Evolutionary conservation across 2,797 vertebrate genomes (phyloP), one percentile per base, ranked within the genome.

Genomic region (Cryptoprocta ferox): DNA sequence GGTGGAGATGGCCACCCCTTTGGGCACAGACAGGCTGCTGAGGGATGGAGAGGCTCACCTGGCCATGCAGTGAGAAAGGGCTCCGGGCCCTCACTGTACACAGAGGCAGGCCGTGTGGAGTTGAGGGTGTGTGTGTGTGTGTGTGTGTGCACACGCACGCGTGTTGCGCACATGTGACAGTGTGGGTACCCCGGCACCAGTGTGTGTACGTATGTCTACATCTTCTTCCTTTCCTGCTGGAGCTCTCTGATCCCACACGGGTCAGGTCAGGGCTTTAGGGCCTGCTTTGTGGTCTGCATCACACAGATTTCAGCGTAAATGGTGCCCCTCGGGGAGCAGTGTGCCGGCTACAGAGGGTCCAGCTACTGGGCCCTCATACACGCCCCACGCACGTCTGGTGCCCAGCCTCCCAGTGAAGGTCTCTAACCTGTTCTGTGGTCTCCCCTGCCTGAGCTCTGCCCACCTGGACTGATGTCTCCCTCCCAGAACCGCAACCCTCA

Each of bases 1-100:
- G 63, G 68, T 42, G 18, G 93, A 96, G 75, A 61, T 24, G 70
- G 70, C 10, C 21, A 68, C 28, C 56, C 63, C 28, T 48, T 11
- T 37, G 91, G 73, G 78, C 92, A 87, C 71, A 70, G 82, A 71
- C 32, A 81, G 61, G 39, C 66, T 84, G 39, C 78, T 68, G 78
- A 56, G 68, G 61, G 90, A 59, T 21, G 18, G 87, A 73, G 71
- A 48, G n/a, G 83, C 65, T 81, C 68, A 5, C 92, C 45, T 15
- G 66, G 75, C 80, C 65, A 3, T 0, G n/a, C 59, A 79, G 10
- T 16, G 53, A 95, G 86, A 24, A 5, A 19, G 68, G 35, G 56
- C 82, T 90, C 90, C 63, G 59, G 61, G 39, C 42, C 35, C 61
- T 37, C 79, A 6, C 21, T 30, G n/a, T 19, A n/a, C 13, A 21